These are phyloP conservation scores for Psittacula echo DNA, from an alignment of 2,797 vertebrate species.

Conservation along the genomic window DNA sequence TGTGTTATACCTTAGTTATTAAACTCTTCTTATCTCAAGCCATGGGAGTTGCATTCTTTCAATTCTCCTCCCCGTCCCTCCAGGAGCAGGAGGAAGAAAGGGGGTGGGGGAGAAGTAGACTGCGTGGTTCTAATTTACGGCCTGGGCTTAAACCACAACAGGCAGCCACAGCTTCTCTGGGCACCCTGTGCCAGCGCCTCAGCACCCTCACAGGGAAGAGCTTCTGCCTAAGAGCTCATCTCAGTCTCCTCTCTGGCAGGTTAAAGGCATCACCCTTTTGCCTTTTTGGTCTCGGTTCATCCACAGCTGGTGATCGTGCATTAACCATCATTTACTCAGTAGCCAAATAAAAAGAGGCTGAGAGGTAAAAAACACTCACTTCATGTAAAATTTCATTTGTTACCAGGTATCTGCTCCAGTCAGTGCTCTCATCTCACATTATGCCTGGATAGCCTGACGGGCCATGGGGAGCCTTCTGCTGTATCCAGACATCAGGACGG, in stretches of 20 bases:
- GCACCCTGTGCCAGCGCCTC: not conserved
- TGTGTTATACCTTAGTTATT: too few species aligned
- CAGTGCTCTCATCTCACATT: not conserved
- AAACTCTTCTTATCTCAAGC: too few species aligned
- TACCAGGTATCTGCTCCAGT: not conserved
- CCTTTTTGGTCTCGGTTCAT: not conserved
- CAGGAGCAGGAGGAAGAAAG: too few species aligned
- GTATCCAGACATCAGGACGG: not conserved
- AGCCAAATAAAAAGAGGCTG: not conserved
- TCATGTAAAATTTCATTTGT: rapidly evolving
- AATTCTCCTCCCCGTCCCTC: too few species aligned
- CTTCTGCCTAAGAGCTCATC: not conserved
- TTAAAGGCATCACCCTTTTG: not conserved
- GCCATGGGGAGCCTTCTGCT: not conserved
- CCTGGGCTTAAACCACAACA: too few species aligned
- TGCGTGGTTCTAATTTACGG: too few species aligned
- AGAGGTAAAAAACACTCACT: not conserved
- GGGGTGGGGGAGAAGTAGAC: too few species aligned
- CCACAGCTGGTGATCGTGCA: not conserved
- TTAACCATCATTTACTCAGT: not conserved
- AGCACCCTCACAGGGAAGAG: not conserved
- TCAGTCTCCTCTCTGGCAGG: not conserved
- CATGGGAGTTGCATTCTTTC: too few species aligned
- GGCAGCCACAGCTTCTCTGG: too few species aligned
- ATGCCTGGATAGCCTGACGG: not conserved